Evolutionary conservation across 2,113 vertebrate genomes (phyloP), one percentile per base, ranked within the genome.

Genomic region (Gambusia affinis): DNA sequence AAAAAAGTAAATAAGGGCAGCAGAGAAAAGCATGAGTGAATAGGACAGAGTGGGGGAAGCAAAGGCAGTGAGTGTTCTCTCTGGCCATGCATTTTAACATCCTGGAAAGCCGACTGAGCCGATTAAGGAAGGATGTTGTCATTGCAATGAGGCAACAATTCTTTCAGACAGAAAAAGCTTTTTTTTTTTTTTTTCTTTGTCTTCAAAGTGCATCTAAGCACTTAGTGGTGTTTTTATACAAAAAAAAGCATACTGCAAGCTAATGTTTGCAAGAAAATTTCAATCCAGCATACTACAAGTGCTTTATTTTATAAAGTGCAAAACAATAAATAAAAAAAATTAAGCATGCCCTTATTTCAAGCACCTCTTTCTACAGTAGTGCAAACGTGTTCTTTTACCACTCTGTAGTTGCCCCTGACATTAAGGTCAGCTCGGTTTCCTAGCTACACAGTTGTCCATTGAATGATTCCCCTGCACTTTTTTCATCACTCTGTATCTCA

Each of bases 361-460:
- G 22, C 8, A 60, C 28, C 72, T 47, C 3, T 29, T 68, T 67
- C 78, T 66, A 76, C 44, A 12, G 68, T 61, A 67, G 62, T 39
- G 10, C 57, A 72, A 51, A 57, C 6, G 24, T 14, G 1, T 17
- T 42, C 31, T 64, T 37, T 75, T 76, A 76, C 72, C 75, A 19
- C 33, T 74, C 51, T 67, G 37, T 22, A 54, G 76, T 79, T 79
- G 73, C 64, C 82, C 80, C 70, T 83, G 82, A 88, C 83, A 83
- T 81, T 83, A 84, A 79, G 84, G 86, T 81, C 83, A 75, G 75
- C 73, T 68, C 60, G 64, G 90, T 91, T 81, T 87, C 92, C 90
- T 86, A 86, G 91, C 60, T 81, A 92, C 83, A 15, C 79, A 33
- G 76, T 12, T 28, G 72, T 76, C 64, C 81, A 76, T 78, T 84